phyloP scores from a whole-genome alignment of 1,140 invertebrate genomes.

The Tetramorium alpestre region DNA sequence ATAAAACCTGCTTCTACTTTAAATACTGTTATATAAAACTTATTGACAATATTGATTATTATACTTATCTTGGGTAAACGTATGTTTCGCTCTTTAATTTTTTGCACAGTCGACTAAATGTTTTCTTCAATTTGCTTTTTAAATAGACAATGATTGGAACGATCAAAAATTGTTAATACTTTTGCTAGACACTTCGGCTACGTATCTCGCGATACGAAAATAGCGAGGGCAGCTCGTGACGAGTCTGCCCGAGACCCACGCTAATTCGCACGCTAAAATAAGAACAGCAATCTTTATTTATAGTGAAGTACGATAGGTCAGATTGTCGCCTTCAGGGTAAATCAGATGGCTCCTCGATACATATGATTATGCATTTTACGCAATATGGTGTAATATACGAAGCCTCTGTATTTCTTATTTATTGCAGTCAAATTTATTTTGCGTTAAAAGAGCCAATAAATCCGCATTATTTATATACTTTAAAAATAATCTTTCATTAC shows the following conservation, averaged over 20 bases:
- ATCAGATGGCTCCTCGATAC: conserved; percentile 23
- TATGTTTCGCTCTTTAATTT: neutral
- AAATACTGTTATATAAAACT: neutral
- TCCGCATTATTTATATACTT: neutral
- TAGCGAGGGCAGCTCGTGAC: conserved; percentile 72
- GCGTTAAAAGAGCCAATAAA: neutral
- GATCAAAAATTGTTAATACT: conserved; percentile 51
- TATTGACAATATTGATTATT: neutral
- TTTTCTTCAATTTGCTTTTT: neutral
- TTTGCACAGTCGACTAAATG: neutral
- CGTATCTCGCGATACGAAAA: conserved; percentile 67
- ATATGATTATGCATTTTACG: neutral
- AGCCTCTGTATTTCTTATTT: neutral
- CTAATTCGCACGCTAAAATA: conserved; percentile 79
- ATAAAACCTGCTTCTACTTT: neutral
- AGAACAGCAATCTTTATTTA: conserved; percentile 78
- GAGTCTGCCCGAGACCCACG: conserved; percentile 76
- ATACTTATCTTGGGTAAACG: neutral
- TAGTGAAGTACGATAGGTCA: conserved; percentile 74
- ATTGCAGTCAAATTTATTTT: neutral
- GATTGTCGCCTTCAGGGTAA: conserved; percentile 64
- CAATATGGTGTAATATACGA: neutral
- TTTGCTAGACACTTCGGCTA: conserved; percentile 48
- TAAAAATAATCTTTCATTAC: neutral
- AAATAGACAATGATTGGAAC: neutral